Conservation (phyloP, 1,140 invertebrate genomes). For the Drosophila hydei region DNA sequence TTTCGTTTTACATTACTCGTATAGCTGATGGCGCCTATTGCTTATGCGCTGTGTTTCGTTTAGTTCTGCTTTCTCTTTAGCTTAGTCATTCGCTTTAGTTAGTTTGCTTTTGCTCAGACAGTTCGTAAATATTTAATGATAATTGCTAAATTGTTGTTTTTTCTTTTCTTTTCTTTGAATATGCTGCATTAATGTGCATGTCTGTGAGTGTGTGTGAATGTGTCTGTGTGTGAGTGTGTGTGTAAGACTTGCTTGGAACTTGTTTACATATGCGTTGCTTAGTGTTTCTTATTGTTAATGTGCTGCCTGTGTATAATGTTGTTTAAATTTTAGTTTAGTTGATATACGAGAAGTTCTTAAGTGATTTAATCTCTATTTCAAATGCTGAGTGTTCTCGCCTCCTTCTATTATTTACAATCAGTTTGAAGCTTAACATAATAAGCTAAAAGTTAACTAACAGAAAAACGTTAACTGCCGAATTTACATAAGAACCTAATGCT, state of each 20-base stretch:
- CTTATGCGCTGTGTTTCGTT: conserved; percentile 45
- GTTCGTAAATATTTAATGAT: conserved; percentile 66
- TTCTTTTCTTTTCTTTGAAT: conserved; percentile 25
- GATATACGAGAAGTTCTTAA: conserved; percentile 30
- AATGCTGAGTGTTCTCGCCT: conserved; percentile 24
- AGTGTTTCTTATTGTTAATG: conserved; percentile 38
- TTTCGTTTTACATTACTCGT: conserved; percentile 71
- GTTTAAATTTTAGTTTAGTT: conserved; percentile 21
- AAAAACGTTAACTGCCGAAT: conserved; percentile 17
- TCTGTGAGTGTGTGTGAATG: conserved; percentile 18
- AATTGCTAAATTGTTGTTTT: conserved; percentile 70
- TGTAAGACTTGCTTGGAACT: conserved; percentile 69
- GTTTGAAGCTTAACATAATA: conserved; percentile 22
- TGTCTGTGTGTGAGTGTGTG: conserved; percentile 42
- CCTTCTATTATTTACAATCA: conserved; percentile 37
- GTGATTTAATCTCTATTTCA: conserved; percentile 23
- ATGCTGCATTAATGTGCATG: conserved; percentile 61
- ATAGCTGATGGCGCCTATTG: conserved; percentile 57
- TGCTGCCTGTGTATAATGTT: conserved; percentile 27
- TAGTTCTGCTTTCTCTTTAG: conserved; percentile 51
- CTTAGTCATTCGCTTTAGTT: conserved; percentile 69
- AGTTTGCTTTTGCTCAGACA: conserved; percentile 77
- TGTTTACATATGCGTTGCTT: conserved; percentile 47
- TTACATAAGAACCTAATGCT: conserved; percentile 4
- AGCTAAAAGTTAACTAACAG: conserved; percentile 19